These are phyloP conservation scores for Ochlodes sylvanus DNA, from an alignment of 2,888 invertebrate species.

Conservation along the genomic window DNA sequence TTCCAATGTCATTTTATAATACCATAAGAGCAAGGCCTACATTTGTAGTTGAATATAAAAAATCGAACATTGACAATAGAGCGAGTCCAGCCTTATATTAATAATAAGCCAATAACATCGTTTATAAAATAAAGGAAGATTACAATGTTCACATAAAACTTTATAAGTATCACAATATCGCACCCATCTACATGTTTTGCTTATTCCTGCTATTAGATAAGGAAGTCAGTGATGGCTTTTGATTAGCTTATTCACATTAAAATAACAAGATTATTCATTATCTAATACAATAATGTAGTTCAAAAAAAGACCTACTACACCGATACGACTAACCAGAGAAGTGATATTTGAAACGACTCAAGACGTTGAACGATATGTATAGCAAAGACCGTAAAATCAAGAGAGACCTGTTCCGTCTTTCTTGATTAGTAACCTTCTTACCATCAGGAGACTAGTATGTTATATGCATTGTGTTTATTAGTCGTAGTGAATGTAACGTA, in stretches of 20 bases:
- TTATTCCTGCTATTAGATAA: conserved; percentile 23
- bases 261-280: conserved; percentile 28
- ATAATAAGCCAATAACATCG: conserved; percentile 46
- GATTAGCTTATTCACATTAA: conserved; percentile 13
- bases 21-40: conserved; percentile 78
- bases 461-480: conserved; percentile 16
- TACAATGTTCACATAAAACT: conserved; percentile 37
- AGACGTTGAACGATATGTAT: conserved; percentile 79
- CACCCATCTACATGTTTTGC: conserved; percentile 47
- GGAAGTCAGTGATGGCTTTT: conserved; percentile 10
- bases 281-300: conserved; percentile 52
- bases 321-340: conserved; percentile 55
- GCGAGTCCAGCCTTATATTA: conserved; percentile 45
- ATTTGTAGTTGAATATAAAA: conserved; percentile 61
- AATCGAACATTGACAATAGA: conserved; percentile 54
- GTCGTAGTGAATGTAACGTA: conserved; percentile 20
- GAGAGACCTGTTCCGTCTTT: conserved; percentile 37
- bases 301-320: conserved; percentile 57
- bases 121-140: conserved; percentile 40
- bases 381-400: conserved; percentile 62
- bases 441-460: not conserved
- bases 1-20: conserved; percentile 76
- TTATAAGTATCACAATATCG: conserved; percentile 47
- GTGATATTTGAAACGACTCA: conserved; percentile 56
- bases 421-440: not conserved